Base-by-base conservation (phyloP, 2,888 invertebrate genomes). In the Coleophora deauratella region DNA sequence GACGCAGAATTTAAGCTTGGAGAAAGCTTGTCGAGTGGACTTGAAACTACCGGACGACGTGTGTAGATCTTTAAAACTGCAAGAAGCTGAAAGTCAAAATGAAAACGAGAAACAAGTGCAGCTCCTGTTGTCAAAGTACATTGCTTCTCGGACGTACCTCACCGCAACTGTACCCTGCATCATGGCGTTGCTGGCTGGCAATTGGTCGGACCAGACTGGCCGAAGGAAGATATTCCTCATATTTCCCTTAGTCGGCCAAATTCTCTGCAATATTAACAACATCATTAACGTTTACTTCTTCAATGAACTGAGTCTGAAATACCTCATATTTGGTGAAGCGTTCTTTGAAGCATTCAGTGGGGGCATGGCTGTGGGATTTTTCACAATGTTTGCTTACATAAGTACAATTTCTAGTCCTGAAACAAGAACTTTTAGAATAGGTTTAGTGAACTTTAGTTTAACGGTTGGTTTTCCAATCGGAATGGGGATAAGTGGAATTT, bases 401-500 rank as follows among this genome's bases (percentile, higher is more conserved):
- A 91, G 91, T 35, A 92, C 95, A 52, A 91, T 95, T 3, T 94
- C 95, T 1, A 90, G 90, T 0, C 87, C 91, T 33, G 89, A 93
- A 59, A 91, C 89, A 33, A 88, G 96, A 47, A 96, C 96, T 0
- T 85, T 93, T 35, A 84, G 96, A 40, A 91, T 97, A 59, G 95
- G 95, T 2, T 89, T 96, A 14, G 88, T 94, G 15, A 96, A 94
- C 69, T 91, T 96, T 9, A 92, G 94, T 73, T 87, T 94, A 46
- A 95, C 95, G 7, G 87, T 95, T 14, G 95, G 95, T 0, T 92
- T 95, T 38, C 95, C 96, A 0, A 87, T 96, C n/a, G 97, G 97
- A 1, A 91, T 94, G 80, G 92, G 93, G 0, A 66, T 93, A 1
- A 94, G 95, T 60, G 96, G 96, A 0, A 84, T 94, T 12, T 71